Conservation (phyloP, 2,888 invertebrate genomes). For the Cheilosia urbana region DNA sequence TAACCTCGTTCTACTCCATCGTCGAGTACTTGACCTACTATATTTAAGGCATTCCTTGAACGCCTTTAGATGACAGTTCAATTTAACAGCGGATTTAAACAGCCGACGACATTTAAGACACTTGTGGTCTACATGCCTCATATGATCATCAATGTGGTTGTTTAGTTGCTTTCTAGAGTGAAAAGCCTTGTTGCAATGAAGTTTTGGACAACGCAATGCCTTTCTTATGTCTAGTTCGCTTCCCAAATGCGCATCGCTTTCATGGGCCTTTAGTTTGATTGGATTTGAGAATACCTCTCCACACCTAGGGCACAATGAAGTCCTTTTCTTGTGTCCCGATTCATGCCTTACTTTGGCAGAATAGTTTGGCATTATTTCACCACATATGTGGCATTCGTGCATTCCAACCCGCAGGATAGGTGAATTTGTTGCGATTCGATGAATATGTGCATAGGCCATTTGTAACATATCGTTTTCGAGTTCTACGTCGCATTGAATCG, state of each 20-base stretch:
- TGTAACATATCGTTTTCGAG: not conserved
- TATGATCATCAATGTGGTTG: slow-evolving; percentile 56
- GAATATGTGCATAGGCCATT: not conserved
- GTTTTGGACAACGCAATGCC: slow-evolving; percentile 60
- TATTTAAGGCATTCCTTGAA: slow-evolving; percentile 42
- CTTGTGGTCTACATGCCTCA: slow-evolving; percentile 29
- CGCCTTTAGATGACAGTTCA: slow-evolving; percentile 30
- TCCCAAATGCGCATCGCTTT: not conserved
- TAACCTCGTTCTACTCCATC: not conserved
- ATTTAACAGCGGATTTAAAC: slow-evolving; percentile 21
- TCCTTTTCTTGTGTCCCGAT: slow-evolving; percentile 24
- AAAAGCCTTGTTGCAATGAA: slow-evolving; percentile 55
- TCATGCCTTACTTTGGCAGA: slow-evolving; percentile 22
- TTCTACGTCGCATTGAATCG: slow-evolving; percentile 34
- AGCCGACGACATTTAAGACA: slow-evolving; percentile 45
- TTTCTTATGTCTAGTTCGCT: slow-evolving; percentile 25
- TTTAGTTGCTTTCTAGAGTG: slow-evolving; percentile 42
- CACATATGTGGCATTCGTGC: slow-evolving; percentile 57
- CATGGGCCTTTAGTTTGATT: slow-evolving; percentile 24
- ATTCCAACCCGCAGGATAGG: not conserved
- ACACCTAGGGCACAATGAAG: slow-evolving; percentile 47
- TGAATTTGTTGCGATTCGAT: not conserved
- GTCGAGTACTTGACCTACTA: not conserved
- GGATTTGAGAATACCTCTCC: slow-evolving; percentile 29
- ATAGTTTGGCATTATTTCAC: slow-evolving; percentile 40